Evolutionary conservation across 2,888 invertebrate genomes (phyloP), one percentile per base, ranked within the genome.

Genomic region (Drosophila paranaensis): DNA sequence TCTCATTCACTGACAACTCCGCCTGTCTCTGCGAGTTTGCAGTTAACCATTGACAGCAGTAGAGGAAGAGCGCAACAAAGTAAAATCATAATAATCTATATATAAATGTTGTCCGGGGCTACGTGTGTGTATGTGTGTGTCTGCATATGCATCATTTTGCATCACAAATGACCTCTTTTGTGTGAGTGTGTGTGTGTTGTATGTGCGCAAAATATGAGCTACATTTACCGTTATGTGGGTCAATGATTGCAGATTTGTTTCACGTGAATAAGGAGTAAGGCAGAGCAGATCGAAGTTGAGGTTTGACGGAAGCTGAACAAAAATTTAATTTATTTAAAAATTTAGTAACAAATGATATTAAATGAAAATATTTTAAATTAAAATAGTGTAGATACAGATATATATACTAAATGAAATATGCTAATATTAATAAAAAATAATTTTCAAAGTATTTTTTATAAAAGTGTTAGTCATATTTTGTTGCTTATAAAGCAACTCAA

Each of bases 211-310:
- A 13, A 55, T n/a, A 39, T 64, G 68, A 63, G 55, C 39, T 46
- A 46, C 39, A 70, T 74, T 74, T 57, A 56, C 50, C 13, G 55
- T 40, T 60, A 75, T 60, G 35, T 75, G 77, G 77, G 74, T 75
- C 77, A 75, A 55, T 58, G 50, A 61, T 57, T 54, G 48, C 48
- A 60, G 30, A 11, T 25, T 25, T 35, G 11, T 3, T 37, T 30
- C 13, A 27, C 10, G 9, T 43, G 16, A 16, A 33, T 11, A 48
- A 48, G 48, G 30, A 50, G 16, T 50, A 16, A 11, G 11, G n/a
- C 4, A 10, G 16, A 11, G 33, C 33, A 33, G 30, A 33, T 16
- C 11, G 10, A 50, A 33, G 3, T 30, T 50, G 16, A n/a, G 5
- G 27, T n/a, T 27, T n/a, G 14, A 5, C 14, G 46, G 8, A 25